Base-by-base conservation (phyloP, 2,888 invertebrate genomes). In the Eumerus sabulonum region DNA sequence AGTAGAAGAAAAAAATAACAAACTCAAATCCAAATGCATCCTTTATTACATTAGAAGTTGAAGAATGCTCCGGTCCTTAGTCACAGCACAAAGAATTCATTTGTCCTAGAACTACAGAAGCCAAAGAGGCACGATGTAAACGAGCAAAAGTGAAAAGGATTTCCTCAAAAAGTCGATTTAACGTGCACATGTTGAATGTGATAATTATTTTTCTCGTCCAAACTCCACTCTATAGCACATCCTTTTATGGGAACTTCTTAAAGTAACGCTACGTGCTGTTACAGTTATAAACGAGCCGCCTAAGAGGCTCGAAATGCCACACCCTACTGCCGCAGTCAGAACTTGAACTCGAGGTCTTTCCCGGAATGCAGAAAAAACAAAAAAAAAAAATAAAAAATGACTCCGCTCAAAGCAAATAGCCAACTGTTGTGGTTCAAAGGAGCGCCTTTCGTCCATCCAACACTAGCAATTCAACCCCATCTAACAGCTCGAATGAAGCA, bases 131-230 rank as follows among this genome's bases (percentile, higher is more conserved):
- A 27, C 27, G 3, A 27, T 27, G 3, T 2, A 27, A 27, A 27
- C 3, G 2, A 7, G 27, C 27, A 27, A 27, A 27, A 27, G 27
- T 7, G 27, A 27, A 27, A 27, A 27, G 27, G 27, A 27, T 27
- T 27, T 27, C 27, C 7, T 27, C 27, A 27, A 27, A 27, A 27
- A 27, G 7, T 27, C 27, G 3, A 27, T 2, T 27, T 42, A 63
- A 59, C 63, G 73, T 66, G 74, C 79, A 79, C 79, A 79, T 79
- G 79, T 79, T 79, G 79, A 79, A 79, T 79, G 74, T 59, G 64
- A 74, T 79, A 79, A 79, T 79, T 79, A 79, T 79, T 79, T 79
- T 62, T 74, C 68, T 70, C 67, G 62, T 27, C 27, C 27, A n/a
- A n/a, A n/a, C n/a, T 56, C 42, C 42, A 68, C 18, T 59, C 53